phyloP scores from a whole-genome alignment of 2,113 vertebrate species.

The Sapajus apella region DNA sequence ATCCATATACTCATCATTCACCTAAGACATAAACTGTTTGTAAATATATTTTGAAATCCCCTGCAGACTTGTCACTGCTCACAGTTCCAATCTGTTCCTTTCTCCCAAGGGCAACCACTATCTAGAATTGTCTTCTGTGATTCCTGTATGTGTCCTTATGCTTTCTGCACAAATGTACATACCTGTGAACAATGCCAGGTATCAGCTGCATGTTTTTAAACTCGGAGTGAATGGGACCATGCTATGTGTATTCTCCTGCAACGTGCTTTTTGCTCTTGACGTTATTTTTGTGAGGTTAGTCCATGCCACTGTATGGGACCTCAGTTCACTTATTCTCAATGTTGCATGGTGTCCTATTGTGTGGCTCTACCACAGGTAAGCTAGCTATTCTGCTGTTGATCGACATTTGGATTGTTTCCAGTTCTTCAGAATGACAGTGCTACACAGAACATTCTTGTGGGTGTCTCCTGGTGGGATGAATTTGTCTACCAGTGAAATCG shows the following conservation, averaged over 20 bases:
- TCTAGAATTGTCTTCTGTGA: neutral
- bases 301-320: neutral
- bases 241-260: neutral
- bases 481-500: neutral
- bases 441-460: neutral
- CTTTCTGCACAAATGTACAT: neutral
- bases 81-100: neutral
- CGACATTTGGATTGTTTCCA: neutral
- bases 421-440: neutral
- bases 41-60: slow-evolving; percentile 2
- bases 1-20: neutral
- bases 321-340: neutral
- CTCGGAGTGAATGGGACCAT: neutral
- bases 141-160: neutral
- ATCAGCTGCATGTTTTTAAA: neutral
- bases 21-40: neutral
- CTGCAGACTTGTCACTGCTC: neutral
- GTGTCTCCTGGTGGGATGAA: neutral
- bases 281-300: neutral
- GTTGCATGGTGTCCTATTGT: neutral
- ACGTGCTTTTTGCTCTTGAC: accelerated
- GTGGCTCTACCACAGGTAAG: neutral
- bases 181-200: neutral
- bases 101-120: neutral
- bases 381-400: neutral